Evolutionary conservation across 2,797 vertebrate species (phyloP), one percentile per base, ranked within the genome.

Genomic region (Enteromius trimaculatus): DNA sequence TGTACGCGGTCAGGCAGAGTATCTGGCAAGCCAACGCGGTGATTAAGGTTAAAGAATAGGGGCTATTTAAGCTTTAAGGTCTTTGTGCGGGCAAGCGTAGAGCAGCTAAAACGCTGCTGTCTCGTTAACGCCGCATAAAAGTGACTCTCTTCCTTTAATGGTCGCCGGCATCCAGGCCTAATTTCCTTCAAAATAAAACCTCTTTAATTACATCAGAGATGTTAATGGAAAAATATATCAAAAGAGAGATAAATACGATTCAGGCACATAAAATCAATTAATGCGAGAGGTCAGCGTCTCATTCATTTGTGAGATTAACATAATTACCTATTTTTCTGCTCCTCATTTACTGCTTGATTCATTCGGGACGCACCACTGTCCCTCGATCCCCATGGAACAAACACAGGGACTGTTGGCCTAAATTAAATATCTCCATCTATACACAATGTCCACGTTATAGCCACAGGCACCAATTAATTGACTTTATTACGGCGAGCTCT

Each of bases 291-390:
- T 92, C 93, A 94, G 89, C 88, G 86, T 93, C 91, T 95, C 92
- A 93, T 94, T 94, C 91, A 93, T 94, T 95, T 93, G 91, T 87
- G 88, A 91, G 88, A 94, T 93, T 89, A 92, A 91, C 92, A 92
- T 95, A 95, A 95, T 95, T 94, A 95, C 94, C 93, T 95, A 94
- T 94, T 94, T 93, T 94, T 90, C 90, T 90, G 90, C 88, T 89
- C 86, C 90, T 93, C 92, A 95, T 94, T 95, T 95, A 93, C 94
- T 94, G 92, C 91, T 94, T 89, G 92, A 92, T 90, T 93, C 94
- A 93, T 91, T 88, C 88, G 95, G 94, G 94, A 95, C 91, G 76
- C 81, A 13, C 64, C 70, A 34, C 89, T 88, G 91, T 92, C 92
- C 89, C 90, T 83, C 86, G 90, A 89, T 93, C 92, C 88, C 92